Percentiles rank a stretch among this genome's conserved stretches.
phyloP scores from a whole-genome alignment of 1,140 invertebrate species.

The Conopomorpha cramerella region DNA sequence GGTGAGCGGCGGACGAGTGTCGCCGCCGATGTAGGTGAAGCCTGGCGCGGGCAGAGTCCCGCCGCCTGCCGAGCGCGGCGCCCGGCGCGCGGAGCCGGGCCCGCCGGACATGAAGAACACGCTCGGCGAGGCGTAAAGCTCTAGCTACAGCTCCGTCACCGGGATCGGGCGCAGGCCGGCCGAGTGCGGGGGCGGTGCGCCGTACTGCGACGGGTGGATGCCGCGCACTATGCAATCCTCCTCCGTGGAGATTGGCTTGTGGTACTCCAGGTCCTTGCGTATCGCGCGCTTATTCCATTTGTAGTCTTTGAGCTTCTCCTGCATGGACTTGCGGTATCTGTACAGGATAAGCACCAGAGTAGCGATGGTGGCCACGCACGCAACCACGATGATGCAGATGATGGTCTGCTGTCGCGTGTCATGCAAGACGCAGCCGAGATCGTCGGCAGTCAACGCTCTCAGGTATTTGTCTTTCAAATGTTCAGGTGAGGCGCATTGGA shows the following conservation, averaged over 20 bases:
- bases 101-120: slow-evolving; percentile 67
- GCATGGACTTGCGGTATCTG: slow-evolving; percentile 75
- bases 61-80: slow-evolving; percentile 60
- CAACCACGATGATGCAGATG: slow-evolving; percentile 72
- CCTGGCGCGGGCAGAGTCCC: slow-evolving; percentile 73
- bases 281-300: slow-evolving; percentile 80
- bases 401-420: slow-evolving; percentile 78
- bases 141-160: slow-evolving; percentile 92
- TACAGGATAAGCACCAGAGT: slow-evolving; percentile 74
- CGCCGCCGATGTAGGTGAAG: slow-evolving; percentile 76
- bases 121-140: slow-evolving; percentile 79
- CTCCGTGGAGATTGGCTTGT: slow-evolving; percentile 84
- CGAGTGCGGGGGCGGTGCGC: slow-evolving; percentile 61
- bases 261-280: slow-evolving; percentile 84
- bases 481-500: slow-evolving; percentile 75
- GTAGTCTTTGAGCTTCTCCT: slow-evolving; percentile 79
- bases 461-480: slow-evolving; percentile 72
- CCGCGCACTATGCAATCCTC: slow-evolving; percentile 76
- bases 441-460: slow-evolving; percentile 70
- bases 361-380: slow-evolving; percentile 68
- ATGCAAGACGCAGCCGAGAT: slow-evolving; percentile 78
- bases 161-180: slow-evolving; percentile 75
- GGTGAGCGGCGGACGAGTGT: slow-evolving; percentile 51
- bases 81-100: slow-evolving; percentile 58
- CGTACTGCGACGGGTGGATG: slow-evolving; percentile 62